Conservation (phyloP, 2,113 vertebrate genomes). For the Crocuta crocuta region DNA sequence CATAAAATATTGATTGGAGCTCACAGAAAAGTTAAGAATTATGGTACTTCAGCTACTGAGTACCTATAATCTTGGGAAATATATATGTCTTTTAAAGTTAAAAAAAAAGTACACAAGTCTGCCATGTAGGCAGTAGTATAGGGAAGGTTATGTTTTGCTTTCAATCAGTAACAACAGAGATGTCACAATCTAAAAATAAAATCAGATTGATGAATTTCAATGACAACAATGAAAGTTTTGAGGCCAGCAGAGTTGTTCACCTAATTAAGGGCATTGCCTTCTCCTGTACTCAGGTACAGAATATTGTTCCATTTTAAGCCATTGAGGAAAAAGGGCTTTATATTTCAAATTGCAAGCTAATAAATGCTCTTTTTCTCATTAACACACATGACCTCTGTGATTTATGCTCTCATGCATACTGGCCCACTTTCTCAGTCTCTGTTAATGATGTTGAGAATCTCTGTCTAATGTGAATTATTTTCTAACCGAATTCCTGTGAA, state of each 20-base stretch:
- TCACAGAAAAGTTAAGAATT: neutral
- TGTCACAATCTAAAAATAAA: conserved; percentile 33
- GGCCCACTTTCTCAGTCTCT: conserved; percentile 69
- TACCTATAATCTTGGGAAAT: neutral
- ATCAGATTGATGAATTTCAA: conserved; percentile 21
- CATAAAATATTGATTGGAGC: neutral
- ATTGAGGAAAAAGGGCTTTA: conserved; percentile 59
- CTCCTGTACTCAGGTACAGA: conserved; percentile 44
- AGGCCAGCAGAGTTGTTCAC: conserved; percentile 39
- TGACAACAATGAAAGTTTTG: conserved; percentile 35
- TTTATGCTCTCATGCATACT: conserved; percentile 54
- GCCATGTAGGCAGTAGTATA: neutral
- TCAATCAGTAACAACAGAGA: neutral
- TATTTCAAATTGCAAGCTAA: conserved; percentile 73
- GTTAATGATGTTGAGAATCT: conserved; percentile 67
- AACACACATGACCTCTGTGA: conserved; percentile 75
- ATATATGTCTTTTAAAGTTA: neutral
- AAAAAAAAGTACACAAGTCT: neutral
- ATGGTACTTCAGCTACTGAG: neutral
- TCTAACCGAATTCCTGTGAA: conserved; percentile 29
- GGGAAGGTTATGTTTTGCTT: neutral
- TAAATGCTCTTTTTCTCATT: conserved; percentile 80
- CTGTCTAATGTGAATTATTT: conserved; percentile 60
- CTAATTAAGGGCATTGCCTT: conserved; percentile 68
- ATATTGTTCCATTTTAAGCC: conserved; percentile 57